Evolutionary conservation across 2,888 invertebrate genomes (phyloP), one percentile per base, ranked within the genome.

Genomic region (Malachius bipustulatus): DNA sequence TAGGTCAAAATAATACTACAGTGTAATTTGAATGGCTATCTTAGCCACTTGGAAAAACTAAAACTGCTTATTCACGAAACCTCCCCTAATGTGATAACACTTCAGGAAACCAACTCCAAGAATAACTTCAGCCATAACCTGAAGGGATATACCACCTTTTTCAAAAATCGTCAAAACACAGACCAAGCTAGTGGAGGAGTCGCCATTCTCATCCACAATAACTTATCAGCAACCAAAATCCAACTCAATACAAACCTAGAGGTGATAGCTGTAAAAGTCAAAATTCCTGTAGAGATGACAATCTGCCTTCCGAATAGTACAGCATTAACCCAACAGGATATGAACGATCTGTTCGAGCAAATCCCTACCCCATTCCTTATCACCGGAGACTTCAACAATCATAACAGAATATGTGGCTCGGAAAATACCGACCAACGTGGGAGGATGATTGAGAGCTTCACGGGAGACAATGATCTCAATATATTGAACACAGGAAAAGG

Each of bases 301-400:
- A n/a, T n/a, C n/a, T n/a, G n/a, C n/a, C n/a, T n/a, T n/a, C n/a
- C n/a, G n/a, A n/a, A n/a, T n/a, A n/a, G n/a, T n/a, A n/a, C n/a
- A n/a, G n/a, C n/a, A n/a, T n/a, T n/a, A n/a, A n/a, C n/a, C n/a
- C n/a, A n/a, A n/a, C n/a, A n/a, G n/a, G n/a, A n/a, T n/a, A n/a
- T n/a, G n/a, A n/a, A n/a, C n/a, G n/a, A 31, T 4, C 10, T 38
- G 14, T 2, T 38, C 4, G 11, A 38, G 4, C 41, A 41, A 38
- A 35, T 38, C n/a, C 37, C 38, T 6, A n/a, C 26, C 26, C 31
- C 34, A 8, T 19, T 13, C 10, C 15, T 40, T 9, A 26, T 40
- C 3, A 4, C 35, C 3, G 40, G 38, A 3, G 38, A 40, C 11
- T 40, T 40, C 30, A 40, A 40, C 14, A 30, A 24, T 3, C 35